Percentiles rank a stretch among this genome's conserved stretches.
These are phyloP conservation scores for Drosophila ficusphila DNA, from an alignment of 1,140 invertebrate species.

Conservation along the genomic window DNA sequence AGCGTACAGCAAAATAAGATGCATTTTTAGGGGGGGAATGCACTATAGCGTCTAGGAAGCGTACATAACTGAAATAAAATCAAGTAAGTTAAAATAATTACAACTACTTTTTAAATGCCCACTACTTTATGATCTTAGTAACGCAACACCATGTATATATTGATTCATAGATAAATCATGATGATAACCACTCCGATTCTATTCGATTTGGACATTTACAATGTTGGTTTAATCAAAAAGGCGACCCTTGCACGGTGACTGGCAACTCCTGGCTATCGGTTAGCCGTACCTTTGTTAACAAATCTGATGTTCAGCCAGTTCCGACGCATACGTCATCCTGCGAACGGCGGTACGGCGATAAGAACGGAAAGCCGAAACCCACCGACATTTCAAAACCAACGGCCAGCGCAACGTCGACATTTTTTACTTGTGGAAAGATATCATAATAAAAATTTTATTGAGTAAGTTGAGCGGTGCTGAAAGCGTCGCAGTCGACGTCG, in stretches of 20 bases:
- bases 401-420: constrained; percentile 12
- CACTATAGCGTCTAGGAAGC: too few relatives aligned
- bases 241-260: constrained; percentile 16
- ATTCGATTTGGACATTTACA: not conserved
- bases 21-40: not conserved
- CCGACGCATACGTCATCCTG: constrained; percentile 15
- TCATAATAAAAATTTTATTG: constrained; percentile 84
- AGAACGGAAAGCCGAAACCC: constrained; percentile 29
- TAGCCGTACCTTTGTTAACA: constrained; percentile 17
- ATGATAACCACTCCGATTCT: too few relatives aligned
- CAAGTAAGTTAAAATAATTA: too few relatives aligned
- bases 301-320: constrained; percentile 12
- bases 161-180: too few relatives aligned
- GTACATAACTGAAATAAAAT: too few relatives aligned
- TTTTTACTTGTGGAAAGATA: constrained; percentile 66
- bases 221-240: not conserved
- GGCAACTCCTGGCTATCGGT: constrained; percentile 6
- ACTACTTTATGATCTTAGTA: too few relatives aligned
- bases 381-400: constrained; percentile 36
- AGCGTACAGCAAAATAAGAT: not conserved
- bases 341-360: constrained; percentile 26
- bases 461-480: constrained; percentile 72
- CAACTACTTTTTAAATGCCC: too few relatives aligned
- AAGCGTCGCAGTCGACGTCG: constrained; percentile 2
- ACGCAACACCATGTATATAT: too few relatives aligned